Evolutionary conservation across 1,140 invertebrate genomes (phyloP).

Genomic region (Pemphigus obesinymphae): DNA sequence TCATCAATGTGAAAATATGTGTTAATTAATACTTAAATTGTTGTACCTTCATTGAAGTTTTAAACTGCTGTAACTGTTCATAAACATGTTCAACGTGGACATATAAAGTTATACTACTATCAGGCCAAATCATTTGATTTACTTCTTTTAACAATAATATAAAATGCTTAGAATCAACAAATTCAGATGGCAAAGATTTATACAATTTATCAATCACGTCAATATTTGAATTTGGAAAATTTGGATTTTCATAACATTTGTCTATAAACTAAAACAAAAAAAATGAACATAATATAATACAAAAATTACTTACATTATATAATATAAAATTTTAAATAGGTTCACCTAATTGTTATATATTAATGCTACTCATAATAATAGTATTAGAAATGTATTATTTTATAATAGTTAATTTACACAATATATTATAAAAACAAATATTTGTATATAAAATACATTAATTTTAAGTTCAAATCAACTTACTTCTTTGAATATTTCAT

Average conservation of each 20-base stretch:
- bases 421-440: not conserved
- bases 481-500: not conserved
- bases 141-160: not conserved
- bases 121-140: constrained; percentile 21
- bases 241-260: constrained; percentile 3
- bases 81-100: not conserved
- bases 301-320: not conserved
- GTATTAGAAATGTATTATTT: too few species aligned
- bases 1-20: too few species aligned
- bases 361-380: too few species aligned
- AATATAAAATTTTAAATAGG: not conserved
- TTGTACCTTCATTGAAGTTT: not conserved
- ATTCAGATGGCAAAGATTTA: constrained; percentile 15
- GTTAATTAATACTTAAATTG: not conserved
- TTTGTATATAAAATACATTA: not conserved
- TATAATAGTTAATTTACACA: not conserved
- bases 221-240: constrained; percentile 30
- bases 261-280: constrained; percentile 21
- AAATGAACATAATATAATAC: not conserved
- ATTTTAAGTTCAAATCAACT: not conserved
- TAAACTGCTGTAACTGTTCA: constrained; percentile 20
- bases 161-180: not conserved
- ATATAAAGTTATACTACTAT: not conserved
- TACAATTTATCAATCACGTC: not conserved
- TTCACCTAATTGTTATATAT: too few species aligned